Conservation (phyloP, 2,113 vertebrate species). For the Silurus glanis region DNA sequence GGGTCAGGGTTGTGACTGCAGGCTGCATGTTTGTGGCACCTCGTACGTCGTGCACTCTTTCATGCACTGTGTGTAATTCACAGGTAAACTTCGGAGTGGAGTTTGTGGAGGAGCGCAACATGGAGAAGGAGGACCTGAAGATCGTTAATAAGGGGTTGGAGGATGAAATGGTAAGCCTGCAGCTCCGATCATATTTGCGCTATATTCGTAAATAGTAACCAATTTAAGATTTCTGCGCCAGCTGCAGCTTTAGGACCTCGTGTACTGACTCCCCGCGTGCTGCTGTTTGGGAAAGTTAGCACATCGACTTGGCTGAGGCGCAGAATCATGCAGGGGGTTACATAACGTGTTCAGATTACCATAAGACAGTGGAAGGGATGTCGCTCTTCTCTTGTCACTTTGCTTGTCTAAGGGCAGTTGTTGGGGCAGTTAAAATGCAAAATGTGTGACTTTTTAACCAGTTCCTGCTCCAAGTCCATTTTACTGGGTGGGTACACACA, state of each 20-base stretch:
- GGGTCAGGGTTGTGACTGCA: background rate
- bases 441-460: background rate
- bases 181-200: background rate
- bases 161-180: conserved; percentile 88
- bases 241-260: background rate
- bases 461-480: background rate
- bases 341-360: background rate
- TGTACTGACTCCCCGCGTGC: background rate
- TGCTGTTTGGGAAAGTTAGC: conserved; percentile 18
- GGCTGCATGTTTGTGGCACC: conserved; percentile 6
- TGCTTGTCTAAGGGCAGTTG: background rate
- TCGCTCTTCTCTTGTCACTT: background rate
- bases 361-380: background rate
- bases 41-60: background rate
- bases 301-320: background rate
- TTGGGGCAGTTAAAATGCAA: background rate
- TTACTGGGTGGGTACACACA: background rate
- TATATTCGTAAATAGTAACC: background rate
- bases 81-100: conserved; percentile 62
- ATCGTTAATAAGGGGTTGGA: conserved; percentile 88
- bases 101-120: conserved; percentile 69
- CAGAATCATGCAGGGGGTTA: background rate
- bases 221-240: background rate
- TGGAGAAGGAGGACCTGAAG: conserved; percentile 91
- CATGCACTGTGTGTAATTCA: conserved; percentile 34